These are phyloP conservation scores for Plotosus lineatus DNA, from an alignment of 2,113 vertebrate species.

Conservation along the genomic window DNA sequence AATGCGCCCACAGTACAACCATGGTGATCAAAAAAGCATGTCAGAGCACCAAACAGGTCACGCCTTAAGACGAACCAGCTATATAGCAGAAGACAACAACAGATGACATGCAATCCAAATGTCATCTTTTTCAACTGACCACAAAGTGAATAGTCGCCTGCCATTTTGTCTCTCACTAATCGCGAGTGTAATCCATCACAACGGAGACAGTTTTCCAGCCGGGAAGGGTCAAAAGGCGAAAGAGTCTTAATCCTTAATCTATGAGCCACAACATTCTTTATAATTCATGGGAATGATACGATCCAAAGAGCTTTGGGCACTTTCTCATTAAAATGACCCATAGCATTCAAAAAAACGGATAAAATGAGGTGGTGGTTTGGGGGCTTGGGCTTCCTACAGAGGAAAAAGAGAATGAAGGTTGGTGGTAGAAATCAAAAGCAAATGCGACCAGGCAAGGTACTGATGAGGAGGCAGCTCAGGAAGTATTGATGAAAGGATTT, in stretches of 20 bases:
- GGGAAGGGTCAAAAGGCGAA: conserved; percentile 19
- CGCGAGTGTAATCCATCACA: neutral
- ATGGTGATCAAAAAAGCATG: neutral
- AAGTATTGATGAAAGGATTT: conserved; percentile 49
- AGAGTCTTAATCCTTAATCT: neutral
- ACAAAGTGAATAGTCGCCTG: neutral
- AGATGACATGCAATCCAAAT: neutral
- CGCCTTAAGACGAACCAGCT: neutral
- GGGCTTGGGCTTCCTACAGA: conserved; percentile 4
- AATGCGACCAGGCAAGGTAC: neutral
- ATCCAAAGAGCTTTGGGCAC: neutral
- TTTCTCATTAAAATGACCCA: conserved; percentile 2
- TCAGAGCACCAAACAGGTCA: neutral
- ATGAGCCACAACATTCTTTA: neutral
- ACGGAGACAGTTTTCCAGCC: conserved; percentile 10
- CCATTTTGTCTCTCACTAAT: neutral
- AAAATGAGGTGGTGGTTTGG: neutral
- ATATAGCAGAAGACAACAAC: neutral
- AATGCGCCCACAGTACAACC: neutral
- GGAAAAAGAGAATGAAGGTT: conserved; percentile 13
- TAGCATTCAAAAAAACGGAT: conserved; percentile 1
- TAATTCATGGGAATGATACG: neutral
- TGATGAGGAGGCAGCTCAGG: conserved; percentile 16
- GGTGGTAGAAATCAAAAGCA: neutral
- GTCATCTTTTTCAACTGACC: neutral